Evolutionary conservation across 2,888 invertebrate genomes (phyloP).

Genomic region (Drosophila antonietae): DNA sequence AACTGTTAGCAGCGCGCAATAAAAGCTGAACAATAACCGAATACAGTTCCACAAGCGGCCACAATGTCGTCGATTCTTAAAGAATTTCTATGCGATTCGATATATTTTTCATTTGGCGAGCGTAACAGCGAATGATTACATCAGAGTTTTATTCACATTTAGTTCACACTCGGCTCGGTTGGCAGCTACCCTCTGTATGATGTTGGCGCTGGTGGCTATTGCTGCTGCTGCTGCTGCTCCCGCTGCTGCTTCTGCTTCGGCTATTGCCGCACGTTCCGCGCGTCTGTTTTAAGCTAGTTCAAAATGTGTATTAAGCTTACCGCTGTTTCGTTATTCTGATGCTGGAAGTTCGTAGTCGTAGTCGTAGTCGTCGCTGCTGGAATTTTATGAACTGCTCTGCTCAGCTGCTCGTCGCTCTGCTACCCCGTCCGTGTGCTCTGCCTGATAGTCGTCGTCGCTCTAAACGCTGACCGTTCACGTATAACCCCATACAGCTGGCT

Average conservation of each 20-base stretch:
- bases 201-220: neutral
- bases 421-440: slow-evolving; percentile 35
- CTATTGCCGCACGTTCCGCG: slow-evolving; percentile 16
- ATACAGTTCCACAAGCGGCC: slow-evolving; percentile 7
- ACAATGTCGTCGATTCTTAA: neutral
- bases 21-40: neutral
- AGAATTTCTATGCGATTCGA: slow-evolving; percentile 13
- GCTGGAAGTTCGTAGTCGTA: slow-evolving; percentile 27
- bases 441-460: slow-evolving; percentile 68
- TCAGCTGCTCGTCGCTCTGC: slow-evolving; percentile 11
- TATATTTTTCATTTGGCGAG: slow-evolving; percentile 45
- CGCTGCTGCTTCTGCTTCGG: neutral
- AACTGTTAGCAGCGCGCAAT: slow-evolving; percentile 20
- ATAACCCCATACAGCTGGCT: slow-evolving; percentile 30
- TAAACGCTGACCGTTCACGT: slow-evolving; percentile 33
- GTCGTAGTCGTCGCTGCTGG: slow-evolving; percentile 25
- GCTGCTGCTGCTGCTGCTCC: neutral
- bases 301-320: slow-evolving; percentile 65
- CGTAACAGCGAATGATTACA: slow-evolving; percentile 74
- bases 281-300: slow-evolving; percentile 43
- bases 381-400: slow-evolving; percentile 25
- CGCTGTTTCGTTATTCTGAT: slow-evolving; percentile 39
- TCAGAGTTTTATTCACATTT: slow-evolving; percentile 74
- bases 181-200: neutral
- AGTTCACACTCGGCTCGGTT: slow-evolving; percentile 12